phyloP scores from a whole-genome alignment of 2,888 invertebrate species.

The Malthinus flaveolus region DNA sequence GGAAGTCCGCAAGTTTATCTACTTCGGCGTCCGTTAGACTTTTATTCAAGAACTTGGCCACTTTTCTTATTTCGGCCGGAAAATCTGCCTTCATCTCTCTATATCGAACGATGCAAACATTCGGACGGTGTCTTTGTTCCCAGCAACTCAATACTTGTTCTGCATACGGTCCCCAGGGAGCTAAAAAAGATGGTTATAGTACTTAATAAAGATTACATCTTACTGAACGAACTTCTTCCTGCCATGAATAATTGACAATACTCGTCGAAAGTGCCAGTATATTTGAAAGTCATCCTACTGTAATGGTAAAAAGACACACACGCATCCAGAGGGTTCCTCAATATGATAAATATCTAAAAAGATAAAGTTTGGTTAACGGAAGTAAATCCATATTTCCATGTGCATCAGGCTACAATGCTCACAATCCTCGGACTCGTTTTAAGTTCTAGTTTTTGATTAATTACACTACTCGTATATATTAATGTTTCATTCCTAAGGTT shows the following conservation, averaged over 20 bases:
- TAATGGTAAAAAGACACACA: slow-evolving; percentile 89
- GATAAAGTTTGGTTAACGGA: no score
- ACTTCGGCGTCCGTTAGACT: slow-evolving; percentile 38
- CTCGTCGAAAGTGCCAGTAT: slow-evolving; percentile 67
- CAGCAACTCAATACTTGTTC: slow-evolving; percentile 74
- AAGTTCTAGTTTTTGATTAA: no score
- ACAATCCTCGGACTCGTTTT: no score
- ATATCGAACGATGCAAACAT: slow-evolving; percentile 72
- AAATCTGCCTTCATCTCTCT: slow-evolving; percentile 67
- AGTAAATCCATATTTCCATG: no score
- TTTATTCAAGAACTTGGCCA: slow-evolving; percentile 40
- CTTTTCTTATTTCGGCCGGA: slow-evolving; percentile 10
- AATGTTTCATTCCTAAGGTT: no score
- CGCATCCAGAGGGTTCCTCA: slow-evolving; percentile 86
- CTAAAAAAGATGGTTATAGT: slow-evolving; percentile 39
- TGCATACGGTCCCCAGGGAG: slow-evolving; percentile 73
- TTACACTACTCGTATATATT: no score
- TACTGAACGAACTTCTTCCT: slow-evolving; percentile 58
- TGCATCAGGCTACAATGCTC: background rate
- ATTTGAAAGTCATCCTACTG: slow-evolving; percentile 65
- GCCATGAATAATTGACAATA: slow-evolving; percentile 75
- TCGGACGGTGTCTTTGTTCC: slow-evolving; percentile 62
- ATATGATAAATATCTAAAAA: no score
- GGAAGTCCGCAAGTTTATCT: slow-evolving; percentile 36
- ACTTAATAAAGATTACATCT: slow-evolving; percentile 8